Evolutionary conservation across 2,113 vertebrate genomes (phyloP), one percentile per base, ranked within the genome.

Genomic region (Columbina picui): DNA sequence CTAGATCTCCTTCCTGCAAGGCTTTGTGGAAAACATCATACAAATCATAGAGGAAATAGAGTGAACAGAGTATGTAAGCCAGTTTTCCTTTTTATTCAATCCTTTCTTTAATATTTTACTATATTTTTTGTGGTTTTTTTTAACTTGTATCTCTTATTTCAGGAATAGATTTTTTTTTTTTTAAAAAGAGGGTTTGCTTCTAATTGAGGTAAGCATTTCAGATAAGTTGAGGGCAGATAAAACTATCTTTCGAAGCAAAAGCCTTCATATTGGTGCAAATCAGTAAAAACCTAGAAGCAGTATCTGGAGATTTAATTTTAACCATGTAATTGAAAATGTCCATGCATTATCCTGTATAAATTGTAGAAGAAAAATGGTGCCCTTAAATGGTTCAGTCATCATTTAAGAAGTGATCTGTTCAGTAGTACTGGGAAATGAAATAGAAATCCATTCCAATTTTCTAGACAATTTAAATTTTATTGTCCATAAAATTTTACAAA

Each of bases 391-490:
- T 79, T 94, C 53, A 50, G 82, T 87, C 2, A 7, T 96, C 84
- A 83, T 95, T 96, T 97, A 96, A 91, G 93, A 93, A 59, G 90
- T 91, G 97, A 97, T 96, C 86, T 96, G 88, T 97, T 97, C 93
- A 97, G 97, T 97, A 97, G 93, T 91, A 89, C 78, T 95, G 76
- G 85, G 93, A 96, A 97, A 96, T 94, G 69, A 97, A 97, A 97
- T 96, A 82, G 94, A 97, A 97, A 96, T 96, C 81, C 82, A 96
- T 97, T 97, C 96, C 84, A 97, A 93, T 97, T 95, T 97, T 96
- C 95, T 93, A 93, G 94, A 92, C 94, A 94, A 86, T 87, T 89
- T 90, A 95, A 94, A 94, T 96, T 93, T 96, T 96, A 96, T 96
- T 95, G 92, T 93, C 92, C 93, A 94, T 97, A 97, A 97, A 95